Conservation (phyloP, 2,113 vertebrate species). For the Tonatia bakeri region DNA sequence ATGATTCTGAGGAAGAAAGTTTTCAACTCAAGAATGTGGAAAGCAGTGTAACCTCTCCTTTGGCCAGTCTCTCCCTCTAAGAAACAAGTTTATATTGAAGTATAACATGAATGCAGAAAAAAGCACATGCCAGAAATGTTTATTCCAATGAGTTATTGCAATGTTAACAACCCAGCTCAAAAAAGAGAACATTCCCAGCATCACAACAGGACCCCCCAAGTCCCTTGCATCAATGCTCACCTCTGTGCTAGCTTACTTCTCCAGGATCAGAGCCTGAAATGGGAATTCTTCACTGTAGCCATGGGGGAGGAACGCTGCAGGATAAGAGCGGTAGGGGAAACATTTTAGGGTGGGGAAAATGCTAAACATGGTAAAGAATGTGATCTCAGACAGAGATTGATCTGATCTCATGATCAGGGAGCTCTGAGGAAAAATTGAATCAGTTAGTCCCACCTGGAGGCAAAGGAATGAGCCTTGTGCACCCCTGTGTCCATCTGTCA, state of each 20-base stretch:
- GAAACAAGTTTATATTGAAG: neutral
- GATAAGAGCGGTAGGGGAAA: neutral
- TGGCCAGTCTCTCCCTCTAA: neutral
- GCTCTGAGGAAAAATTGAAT: neutral
- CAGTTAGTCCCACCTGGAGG: neutral
- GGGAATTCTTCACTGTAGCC: neutral
- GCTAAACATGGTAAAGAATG: neutral
- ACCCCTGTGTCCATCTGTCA: neutral
- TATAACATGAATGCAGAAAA: neutral
- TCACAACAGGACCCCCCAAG: neutral
- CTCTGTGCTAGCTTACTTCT: neutral
- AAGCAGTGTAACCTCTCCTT: neutral
- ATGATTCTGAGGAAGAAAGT: neutral
- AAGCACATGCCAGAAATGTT: neutral
- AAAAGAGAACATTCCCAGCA: neutral
- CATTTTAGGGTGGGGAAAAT: neutral
- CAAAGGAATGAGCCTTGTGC: neutral
- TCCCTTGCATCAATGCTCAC: accelerated
- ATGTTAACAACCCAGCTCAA: neutral
- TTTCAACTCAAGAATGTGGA: neutral
- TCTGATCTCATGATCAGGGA: neutral
- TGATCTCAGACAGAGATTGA: neutral
- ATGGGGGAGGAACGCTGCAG: neutral
- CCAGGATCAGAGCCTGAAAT: neutral
- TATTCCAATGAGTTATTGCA: neutral